Percentiles rank a stretch among this genome's conserved stretches.
These are phyloP conservation scores for Drosophila heteroneura DNA, from an alignment of 2,888 invertebrate genomes.

Conservation along the genomic window DNA sequence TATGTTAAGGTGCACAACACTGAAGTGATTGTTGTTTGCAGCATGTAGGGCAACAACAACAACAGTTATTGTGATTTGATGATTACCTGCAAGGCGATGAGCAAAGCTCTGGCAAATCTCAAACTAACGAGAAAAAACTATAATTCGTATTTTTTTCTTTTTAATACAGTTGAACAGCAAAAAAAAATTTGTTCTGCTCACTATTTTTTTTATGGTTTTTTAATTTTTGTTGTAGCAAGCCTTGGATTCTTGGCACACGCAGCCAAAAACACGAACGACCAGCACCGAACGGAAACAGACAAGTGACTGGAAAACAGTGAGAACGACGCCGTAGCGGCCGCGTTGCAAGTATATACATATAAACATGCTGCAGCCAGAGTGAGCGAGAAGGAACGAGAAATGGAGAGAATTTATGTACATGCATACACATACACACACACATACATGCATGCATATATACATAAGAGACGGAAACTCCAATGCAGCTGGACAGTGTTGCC, in stretches of 20 bases:
- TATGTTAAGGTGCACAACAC: conserved; percentile 44
- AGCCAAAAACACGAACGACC: conserved; percentile 38
- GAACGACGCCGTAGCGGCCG: conserved; percentile 51
- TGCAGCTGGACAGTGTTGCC: conserved; percentile 49
- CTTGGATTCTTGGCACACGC: conserved; percentile 25
- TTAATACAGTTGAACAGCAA: conserved; percentile 10
- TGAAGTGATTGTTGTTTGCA: conserved; percentile 18
- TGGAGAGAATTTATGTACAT: conserved; percentile 6
- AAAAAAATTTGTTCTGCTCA: conserved; percentile 30
- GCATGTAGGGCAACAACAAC: conserved; percentile 28
- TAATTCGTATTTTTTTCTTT: conserved; percentile 1
- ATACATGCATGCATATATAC: conserved; percentile 22
- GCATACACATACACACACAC: conserved; percentile 18
- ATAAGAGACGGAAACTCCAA: conserved; percentile 50
- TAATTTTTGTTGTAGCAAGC: conserved; percentile 22
- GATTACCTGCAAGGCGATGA: conserved; percentile 37
- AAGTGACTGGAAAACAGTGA: conserved; percentile 57
- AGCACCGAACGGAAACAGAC: conserved; percentile 46
- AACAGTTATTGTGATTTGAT: conserved; percentile 10
- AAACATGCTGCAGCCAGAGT: conserved; percentile 35
- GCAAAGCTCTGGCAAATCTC: conserved; percentile 29
- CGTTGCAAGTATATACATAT: conserved; percentile 39
- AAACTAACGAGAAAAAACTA: conserved; percentile 7
- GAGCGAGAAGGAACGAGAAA: conserved; percentile 23
- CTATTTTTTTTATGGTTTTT: conserved; percentile 14